Evolutionary conservation across 2,888 invertebrate genomes (phyloP).

Genomic region (Nomada lathburiana): DNA sequence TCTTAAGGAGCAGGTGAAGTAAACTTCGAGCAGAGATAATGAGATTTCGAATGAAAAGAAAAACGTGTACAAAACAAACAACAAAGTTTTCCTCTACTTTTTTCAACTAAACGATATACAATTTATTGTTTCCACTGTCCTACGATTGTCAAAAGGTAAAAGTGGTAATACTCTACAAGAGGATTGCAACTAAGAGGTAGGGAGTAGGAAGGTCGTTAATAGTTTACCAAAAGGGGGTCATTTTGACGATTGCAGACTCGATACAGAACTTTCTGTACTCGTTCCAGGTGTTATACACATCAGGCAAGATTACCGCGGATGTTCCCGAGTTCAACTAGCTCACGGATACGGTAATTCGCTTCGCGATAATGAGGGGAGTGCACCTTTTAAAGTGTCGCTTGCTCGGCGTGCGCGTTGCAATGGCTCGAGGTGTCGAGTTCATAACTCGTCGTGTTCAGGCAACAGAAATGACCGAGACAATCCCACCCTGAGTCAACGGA

Average conservation of each 20-base stretch:
- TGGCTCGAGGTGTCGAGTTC: conserved; percentile 42
- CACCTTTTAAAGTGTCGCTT: conserved; percentile 50
- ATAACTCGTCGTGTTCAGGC: conserved; percentile 41
- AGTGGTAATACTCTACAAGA: not conserved
- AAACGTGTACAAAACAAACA: not conserved
- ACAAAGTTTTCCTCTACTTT: not conserved
- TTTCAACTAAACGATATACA: not conserved
- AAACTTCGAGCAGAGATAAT: conserved; percentile 40
- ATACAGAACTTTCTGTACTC: conserved; percentile 15
- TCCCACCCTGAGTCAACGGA: not conserved
- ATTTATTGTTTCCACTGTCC: too few species aligned
- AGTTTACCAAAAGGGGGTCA: conserved; percentile 7
- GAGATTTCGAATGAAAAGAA: conserved; percentile 31
- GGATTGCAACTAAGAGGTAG: conserved; percentile 6
- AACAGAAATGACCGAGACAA: conserved; percentile 6
- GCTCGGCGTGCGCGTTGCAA: conserved; percentile 39
- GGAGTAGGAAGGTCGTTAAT: not conserved
- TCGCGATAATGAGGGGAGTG: conserved; percentile 57
- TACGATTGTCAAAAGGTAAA: not conserved
- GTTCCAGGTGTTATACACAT: conserved; percentile 30
- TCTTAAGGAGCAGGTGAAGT: not conserved
- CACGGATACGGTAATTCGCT: conserved; percentile 47
- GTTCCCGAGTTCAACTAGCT: conserved; percentile 51
- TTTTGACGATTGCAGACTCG: conserved; percentile 21
- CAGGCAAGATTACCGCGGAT: conserved; percentile 50